phyloP scores from a whole-genome alignment of 2,113 vertebrate genomes.

The Tylochromis polylepis region DNA sequence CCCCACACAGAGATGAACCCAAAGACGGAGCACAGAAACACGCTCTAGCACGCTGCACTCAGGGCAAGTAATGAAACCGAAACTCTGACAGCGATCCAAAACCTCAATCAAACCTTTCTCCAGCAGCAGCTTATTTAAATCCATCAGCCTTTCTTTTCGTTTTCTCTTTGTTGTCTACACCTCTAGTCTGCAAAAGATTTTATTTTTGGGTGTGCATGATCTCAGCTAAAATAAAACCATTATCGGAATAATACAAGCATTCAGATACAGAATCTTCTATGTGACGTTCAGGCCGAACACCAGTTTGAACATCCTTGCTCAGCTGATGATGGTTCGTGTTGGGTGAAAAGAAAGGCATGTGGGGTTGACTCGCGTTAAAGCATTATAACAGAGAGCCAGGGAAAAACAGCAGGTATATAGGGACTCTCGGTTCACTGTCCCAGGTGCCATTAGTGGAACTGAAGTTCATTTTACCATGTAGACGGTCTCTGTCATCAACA shows the following conservation, averaged over 20 bases:
- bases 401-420: background rate
- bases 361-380: background rate
- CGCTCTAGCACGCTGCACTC: background rate
- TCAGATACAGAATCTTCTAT: background rate
- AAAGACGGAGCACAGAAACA: background rate
- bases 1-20: constrained; percentile 28
- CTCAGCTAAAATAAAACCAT: background rate
- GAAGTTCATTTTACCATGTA: background rate
- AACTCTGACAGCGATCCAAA: background rate
- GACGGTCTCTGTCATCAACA: rapidly evolving
- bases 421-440: background rate
- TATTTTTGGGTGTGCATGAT: background rate
- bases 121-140: background rate
- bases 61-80: constrained; percentile 8
- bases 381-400: background rate
- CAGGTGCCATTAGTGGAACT: constrained; percentile 5
- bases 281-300: background rate
- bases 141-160: background rate
- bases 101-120: background rate
- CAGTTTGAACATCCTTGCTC: background rate
- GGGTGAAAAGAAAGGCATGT: constrained; percentile 6
- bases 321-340: background rate
- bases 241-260: background rate
- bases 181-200: background rate
- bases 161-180: background rate